phyloP scores from a whole-genome alignment of 2,113 vertebrate species.

The Eulemur rufifrons region DNA sequence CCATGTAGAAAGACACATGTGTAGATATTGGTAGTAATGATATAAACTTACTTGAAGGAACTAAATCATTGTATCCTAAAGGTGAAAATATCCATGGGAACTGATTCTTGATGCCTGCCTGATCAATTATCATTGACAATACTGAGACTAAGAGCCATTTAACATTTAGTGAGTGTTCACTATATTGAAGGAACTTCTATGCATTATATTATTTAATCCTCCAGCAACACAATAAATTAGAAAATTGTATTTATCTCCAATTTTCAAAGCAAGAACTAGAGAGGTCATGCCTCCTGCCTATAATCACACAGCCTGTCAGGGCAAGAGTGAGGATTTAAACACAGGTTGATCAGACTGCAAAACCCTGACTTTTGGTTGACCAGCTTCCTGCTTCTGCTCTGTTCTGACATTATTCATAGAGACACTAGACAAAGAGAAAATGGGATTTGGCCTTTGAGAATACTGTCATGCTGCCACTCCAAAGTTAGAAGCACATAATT shows the following conservation, averaged over 20 bases:
- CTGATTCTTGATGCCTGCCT: not conserved
- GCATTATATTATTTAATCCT: not conserved
- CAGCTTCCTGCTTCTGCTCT: not conserved
- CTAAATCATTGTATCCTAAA: not conserved
- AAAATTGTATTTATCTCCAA: not conserved
- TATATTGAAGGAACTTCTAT: not conserved
- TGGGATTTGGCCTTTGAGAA: not conserved
- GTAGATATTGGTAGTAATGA: not conserved
- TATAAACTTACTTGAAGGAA: not conserved
- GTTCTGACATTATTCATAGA: not conserved
- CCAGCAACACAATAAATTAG: not conserved
- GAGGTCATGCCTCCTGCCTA: not conserved
- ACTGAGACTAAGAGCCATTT: constrained; percentile 3
- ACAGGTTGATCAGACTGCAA: not conserved
- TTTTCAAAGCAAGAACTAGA: not conserved
- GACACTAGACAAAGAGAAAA: not conserved
- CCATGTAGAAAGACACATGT: not conserved
- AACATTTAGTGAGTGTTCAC: not conserved
- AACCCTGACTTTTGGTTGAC: not conserved
- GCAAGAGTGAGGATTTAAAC: not conserved
- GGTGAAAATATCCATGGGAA: not conserved
- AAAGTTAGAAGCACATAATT: not conserved
- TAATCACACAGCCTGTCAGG: not conserved
- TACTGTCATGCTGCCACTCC: not conserved
- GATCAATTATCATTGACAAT: not conserved